Conservation (phyloP, 2,113 vertebrate genomes). For the Felis chaus region DNA sequence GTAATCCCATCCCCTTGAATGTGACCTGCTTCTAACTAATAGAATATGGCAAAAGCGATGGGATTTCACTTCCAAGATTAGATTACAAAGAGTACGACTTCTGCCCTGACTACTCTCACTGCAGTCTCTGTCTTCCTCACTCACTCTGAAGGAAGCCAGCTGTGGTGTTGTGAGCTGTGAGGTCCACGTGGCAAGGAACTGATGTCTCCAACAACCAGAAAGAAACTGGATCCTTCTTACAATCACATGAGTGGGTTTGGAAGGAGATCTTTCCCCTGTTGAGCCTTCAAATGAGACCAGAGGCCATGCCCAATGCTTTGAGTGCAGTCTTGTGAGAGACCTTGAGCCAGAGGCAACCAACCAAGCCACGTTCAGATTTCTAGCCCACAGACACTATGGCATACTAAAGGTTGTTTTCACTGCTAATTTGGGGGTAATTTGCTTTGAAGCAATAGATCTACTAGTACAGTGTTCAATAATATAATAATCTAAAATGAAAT, state of each 20-base stretch:
- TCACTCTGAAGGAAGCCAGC: neutral
- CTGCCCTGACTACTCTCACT: neutral
- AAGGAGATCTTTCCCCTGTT: neutral
- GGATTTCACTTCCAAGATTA: neutral
- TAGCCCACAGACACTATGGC: neutral
- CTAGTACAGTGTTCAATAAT: neutral
- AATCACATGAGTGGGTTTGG: neutral
- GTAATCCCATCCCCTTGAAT: neutral
- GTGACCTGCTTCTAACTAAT: neutral
- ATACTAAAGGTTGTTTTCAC: neutral
- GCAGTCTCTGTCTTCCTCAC: neutral
- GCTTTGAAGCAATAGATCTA: constrained; percentile 26
- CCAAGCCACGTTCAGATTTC: neutral
- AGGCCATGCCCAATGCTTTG: neutral
- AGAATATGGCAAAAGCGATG: neutral
- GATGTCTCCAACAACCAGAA: neutral
- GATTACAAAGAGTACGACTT: neutral
- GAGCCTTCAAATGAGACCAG: neutral
- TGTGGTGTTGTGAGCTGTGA: neutral
- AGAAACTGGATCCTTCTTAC: neutral
- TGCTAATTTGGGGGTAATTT: neutral
- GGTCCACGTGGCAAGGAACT: neutral
- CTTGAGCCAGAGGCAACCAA: neutral
- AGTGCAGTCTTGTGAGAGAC: neutral
- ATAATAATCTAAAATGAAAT: neutral